These are phyloP conservation scores for Macroramphosus scolopax DNA, from an alignment of 2,797 vertebrate genomes.

Conservation along the genomic window DNA sequence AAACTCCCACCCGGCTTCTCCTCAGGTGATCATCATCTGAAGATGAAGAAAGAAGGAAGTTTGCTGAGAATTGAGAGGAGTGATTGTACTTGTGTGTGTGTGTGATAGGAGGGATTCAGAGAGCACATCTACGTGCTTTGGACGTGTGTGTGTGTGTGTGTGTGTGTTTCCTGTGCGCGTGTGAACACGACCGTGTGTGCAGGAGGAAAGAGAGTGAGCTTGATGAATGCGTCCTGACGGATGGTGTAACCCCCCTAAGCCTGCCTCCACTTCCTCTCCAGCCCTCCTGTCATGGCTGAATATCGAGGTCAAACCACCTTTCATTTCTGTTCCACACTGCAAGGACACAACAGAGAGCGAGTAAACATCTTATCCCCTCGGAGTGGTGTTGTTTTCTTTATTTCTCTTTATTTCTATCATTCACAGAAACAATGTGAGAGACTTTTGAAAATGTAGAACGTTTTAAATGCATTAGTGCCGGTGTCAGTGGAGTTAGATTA, in stretches of 20 bases:
- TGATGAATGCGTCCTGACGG: conserved; percentile 74
- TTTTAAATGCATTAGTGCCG: neutral
- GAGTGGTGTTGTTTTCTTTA: conserved; percentile 12
- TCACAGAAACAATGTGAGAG: no score
- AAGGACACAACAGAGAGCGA: conserved; percentile 38
- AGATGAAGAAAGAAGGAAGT: conserved; percentile 2
- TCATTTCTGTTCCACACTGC: conserved; percentile 46
- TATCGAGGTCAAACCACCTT: conserved; percentile 71
- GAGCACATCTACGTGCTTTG: conserved; percentile 8
- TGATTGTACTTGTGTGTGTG: neutral
- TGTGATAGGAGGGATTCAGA: conserved; percentile 2
- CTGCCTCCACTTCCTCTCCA: conserved; percentile 54
- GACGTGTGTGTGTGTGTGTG: neutral
- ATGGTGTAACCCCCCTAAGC: conserved; percentile 65
- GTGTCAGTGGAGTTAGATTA: no score
- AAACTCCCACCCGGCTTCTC: conserved; percentile 3
- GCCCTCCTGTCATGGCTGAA: conserved; percentile 57
- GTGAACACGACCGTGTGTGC: conserved; percentile 7
- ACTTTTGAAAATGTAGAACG: neutral
- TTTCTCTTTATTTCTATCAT: neutral
- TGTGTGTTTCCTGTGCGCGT: conserved; percentile 9
- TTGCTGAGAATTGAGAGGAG: conserved; percentile 7
- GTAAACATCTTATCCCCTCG: conserved; percentile 8
- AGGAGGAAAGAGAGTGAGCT: conserved; percentile 37
- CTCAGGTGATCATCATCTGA: neutral